Percentiles rank a stretch among this genome's conserved stretches.
phyloP scores from a whole-genome alignment of 2,888 invertebrate species.

The Trachelus stipa region DNA sequence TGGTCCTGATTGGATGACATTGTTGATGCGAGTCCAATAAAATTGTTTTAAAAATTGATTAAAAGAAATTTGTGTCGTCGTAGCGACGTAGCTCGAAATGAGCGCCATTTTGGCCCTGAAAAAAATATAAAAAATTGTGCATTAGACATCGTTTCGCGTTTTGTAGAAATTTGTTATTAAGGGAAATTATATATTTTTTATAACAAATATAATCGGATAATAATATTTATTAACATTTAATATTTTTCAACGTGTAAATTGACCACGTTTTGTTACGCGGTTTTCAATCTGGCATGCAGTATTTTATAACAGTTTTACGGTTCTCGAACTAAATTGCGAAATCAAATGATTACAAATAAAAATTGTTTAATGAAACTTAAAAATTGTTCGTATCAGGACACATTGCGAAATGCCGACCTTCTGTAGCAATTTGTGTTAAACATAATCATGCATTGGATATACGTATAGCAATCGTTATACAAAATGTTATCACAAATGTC shows the following conservation, averaged over 20 bases:
- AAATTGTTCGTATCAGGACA: neutral
- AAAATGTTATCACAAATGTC: neutral
- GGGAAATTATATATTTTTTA: neutral
- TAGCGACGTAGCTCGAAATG: slow-evolving; percentile 74
- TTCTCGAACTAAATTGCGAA: neutral
- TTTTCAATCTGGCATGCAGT: neutral
- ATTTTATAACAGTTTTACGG: neutral
- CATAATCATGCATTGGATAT: neutral
- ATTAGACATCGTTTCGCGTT: neutral
- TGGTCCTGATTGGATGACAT: slow-evolving; percentile 50
- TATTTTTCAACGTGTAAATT: no score
- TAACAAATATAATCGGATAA: no score
- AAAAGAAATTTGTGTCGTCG: slow-evolving; percentile 71
- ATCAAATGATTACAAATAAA: neutral
- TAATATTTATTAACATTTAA: no score
- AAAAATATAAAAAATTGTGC: slow-evolving; percentile 43
- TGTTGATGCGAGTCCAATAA: slow-evolving; percentile 43
- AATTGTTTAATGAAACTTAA: neutral
- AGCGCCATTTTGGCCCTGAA: slow-evolving; percentile 88
- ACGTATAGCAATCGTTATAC: neutral
- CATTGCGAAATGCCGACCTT: neutral
- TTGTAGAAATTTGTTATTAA: neutral
- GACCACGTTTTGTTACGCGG: no score
- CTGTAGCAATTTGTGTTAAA: neutral
- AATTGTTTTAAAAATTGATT: slow-evolving; percentile 45